Conservation (phyloP, 2,888 invertebrate genomes). For the Xestia sexstrigata region DNA sequence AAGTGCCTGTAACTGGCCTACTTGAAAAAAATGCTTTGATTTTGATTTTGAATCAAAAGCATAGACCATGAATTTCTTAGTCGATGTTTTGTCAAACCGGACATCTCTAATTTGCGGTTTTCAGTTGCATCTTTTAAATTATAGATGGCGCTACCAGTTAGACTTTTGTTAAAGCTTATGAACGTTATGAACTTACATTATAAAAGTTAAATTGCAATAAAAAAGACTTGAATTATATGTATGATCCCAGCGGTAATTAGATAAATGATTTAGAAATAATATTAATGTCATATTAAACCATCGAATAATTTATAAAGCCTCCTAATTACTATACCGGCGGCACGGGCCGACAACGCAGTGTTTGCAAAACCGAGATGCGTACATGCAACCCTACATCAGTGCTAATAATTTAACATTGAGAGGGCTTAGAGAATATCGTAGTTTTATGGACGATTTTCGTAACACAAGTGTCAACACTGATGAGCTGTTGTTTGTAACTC, state of each 20-base stretch:
- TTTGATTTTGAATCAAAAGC: too few species aligned
- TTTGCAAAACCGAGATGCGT: background rate
- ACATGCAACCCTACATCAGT: background rate
- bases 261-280: background rate
- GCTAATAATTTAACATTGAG: background rate
- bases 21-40: too few species aligned
- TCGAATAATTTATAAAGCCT: background rate
- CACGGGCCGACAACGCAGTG: background rate
- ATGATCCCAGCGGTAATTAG: background rate
- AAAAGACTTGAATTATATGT: background rate
- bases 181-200: too few species aligned
- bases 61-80: background rate
- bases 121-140: background rate
- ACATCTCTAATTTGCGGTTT: slow-evolving; percentile 25
- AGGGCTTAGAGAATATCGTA: too few species aligned
- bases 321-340: background rate
- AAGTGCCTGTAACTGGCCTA: too few species aligned
- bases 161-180: too few species aligned
- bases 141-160: slow-evolving; percentile 25
- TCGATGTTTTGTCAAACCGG: background rate
- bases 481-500: background rate
- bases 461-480: background rate
- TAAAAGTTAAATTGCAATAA: background rate
- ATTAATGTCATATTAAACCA: background rate
- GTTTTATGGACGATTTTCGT: background rate